Conservation (phyloP, 2,888 invertebrate genomes). For the Limnephilus lunatus region DNA sequence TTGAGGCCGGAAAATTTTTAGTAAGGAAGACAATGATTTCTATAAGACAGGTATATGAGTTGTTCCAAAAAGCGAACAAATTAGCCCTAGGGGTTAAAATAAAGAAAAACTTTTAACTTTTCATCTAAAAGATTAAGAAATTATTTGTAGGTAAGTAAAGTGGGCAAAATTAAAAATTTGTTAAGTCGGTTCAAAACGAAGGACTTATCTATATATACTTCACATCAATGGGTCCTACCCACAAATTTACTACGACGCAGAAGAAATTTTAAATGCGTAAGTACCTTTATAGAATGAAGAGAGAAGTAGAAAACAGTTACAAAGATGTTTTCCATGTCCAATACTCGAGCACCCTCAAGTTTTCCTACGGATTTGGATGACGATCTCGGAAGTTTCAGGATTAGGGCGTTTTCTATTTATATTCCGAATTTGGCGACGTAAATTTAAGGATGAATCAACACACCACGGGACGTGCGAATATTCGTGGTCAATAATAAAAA, state of each 20-base stretch:
- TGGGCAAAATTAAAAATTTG: neutral
- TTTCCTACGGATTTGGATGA: neutral
- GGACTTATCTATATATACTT: neutral
- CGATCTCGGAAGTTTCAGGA: neutral
- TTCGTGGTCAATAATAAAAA: neutral
- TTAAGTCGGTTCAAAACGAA: neutral
- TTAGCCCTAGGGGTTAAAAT: too few relatives aligned
- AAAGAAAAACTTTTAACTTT: neutral
- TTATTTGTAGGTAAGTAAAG: neutral
- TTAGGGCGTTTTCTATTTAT: neutral
- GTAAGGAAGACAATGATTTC: too few relatives aligned
- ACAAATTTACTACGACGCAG: constrained; percentile 11
- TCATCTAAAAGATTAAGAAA: neutral
- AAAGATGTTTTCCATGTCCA: neutral
- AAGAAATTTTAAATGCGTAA: constrained; percentile 20
- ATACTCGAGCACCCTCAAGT: neutral
- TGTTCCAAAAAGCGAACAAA: too few relatives aligned
- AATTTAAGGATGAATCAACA: neutral
- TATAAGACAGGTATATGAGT: too few relatives aligned
- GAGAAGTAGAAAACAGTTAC: neutral
- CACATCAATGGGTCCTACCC: neutral
- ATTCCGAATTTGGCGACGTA: neutral
- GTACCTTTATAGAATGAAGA: neutral
- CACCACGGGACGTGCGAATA: neutral
- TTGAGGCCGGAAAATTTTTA: too few relatives aligned